A percentile compares a stretch with the other conserved stretches of the same genome.
Evolutionary conservation across 1,140 invertebrate genomes (phyloP).

Genomic region (Mamestra configurata): DNA sequence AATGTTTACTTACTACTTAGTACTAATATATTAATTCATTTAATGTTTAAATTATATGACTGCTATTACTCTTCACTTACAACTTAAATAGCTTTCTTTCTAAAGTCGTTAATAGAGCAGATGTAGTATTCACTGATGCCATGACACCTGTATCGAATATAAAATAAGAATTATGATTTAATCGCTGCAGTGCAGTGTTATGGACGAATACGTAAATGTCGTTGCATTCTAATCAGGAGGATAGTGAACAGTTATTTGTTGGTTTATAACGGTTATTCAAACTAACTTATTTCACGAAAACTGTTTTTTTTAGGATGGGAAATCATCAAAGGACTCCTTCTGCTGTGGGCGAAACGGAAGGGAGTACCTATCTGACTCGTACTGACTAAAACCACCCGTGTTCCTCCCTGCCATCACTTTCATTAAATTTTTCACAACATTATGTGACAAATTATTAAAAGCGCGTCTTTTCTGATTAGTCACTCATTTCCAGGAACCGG

Average conservation of each 20-base stretch:
- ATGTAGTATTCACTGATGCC: constrained; percentile 1
- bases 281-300: no score
- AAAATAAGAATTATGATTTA: constrained; percentile 33
- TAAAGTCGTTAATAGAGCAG: constrained; percentile 15
- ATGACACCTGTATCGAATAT: constrained; percentile 32
- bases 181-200: not conserved
- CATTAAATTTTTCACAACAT: no score
- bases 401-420: no score
- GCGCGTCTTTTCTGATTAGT: no score
- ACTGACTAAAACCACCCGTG: no score
- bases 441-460: no score
- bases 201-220: not conserved
- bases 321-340: no score
- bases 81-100: constrained; percentile 15
- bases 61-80: not conserved
- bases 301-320: no score
- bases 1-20: no score
- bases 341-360: no score
- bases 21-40: not conserved
- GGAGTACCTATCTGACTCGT: no score
- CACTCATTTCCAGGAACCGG: no score
- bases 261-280: not conserved
- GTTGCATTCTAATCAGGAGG: constrained; percentile 1
- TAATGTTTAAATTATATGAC: not conserved
- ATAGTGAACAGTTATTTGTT: not conserved